These are phyloP conservation scores for Rutilus rutilus DNA, from an alignment of 2,113 vertebrate genomes.

Conservation along the genomic window DNA sequence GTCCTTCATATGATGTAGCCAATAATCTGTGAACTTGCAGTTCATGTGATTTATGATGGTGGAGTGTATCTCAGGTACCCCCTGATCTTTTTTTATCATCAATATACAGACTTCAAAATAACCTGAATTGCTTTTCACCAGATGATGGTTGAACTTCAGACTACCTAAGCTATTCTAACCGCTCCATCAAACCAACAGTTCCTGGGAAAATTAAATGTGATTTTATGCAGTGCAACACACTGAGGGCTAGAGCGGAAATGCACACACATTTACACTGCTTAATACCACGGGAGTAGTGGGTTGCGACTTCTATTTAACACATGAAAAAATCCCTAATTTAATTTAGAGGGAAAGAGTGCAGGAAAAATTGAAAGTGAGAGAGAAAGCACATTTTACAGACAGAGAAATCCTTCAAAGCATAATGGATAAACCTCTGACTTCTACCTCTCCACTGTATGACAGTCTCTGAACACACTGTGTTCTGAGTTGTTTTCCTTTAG, in stretches of 20 bases:
- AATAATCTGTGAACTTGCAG: neutral
- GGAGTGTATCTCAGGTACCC: neutral
- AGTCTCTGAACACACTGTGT: neutral
- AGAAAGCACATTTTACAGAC: neutral
- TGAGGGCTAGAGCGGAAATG: neutral
- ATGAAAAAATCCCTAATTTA: conserved; percentile 16
- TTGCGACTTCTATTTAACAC: conserved; percentile 6
- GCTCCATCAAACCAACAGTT: neutral
- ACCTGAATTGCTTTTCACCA: neutral
- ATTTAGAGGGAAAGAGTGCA: neutral
- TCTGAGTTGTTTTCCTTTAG: conserved; percentile 21
- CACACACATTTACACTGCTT: neutral
- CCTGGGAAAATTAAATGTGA: neutral
- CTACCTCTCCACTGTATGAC: neutral
- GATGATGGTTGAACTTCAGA: neutral
- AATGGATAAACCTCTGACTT: neutral
- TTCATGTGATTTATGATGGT: neutral
- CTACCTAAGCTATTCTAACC: neutral
- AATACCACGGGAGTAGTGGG: neutral
- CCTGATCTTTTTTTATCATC: neutral
- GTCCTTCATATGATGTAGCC: neutral
- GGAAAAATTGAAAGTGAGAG: neutral
- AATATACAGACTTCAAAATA: neutral
- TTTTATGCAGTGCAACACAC: neutral
- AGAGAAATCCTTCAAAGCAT: conserved; percentile 20